Conservation (phyloP, 2,113 vertebrate genomes). For the Gopherus evgoodei region DNA sequence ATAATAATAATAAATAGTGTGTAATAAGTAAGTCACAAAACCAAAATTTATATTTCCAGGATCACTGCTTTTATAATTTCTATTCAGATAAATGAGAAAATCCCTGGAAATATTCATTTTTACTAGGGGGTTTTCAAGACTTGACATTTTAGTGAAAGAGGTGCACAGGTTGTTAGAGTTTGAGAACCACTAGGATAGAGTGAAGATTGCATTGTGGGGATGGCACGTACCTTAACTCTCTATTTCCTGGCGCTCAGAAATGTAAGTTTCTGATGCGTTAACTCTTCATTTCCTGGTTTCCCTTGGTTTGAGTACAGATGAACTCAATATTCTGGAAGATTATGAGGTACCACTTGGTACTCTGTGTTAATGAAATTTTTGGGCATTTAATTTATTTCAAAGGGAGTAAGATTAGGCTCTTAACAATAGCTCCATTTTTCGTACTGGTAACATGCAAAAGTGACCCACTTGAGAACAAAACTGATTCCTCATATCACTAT, state of each 20-base stretch:
- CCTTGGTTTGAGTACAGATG: not conserved
- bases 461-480: not conserved
- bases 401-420: not conserved
- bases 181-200: not conserved
- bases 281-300: not conserved
- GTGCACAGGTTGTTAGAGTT: no score
- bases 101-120: no score
- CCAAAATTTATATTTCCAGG: no score
- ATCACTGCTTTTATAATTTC: no score
- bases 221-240: not conserved
- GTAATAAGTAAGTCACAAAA: no score
- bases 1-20: no score
- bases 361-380: not conserved
- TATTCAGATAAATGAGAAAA: no score
- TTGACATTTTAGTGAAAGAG: no score
- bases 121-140: no score
- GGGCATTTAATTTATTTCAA: not conserved
- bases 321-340: not conserved
- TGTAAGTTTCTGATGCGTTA: not conserved
- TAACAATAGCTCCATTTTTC: not conserved
- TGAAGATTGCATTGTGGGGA: not conserved
- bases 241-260: not conserved
- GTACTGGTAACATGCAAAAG: not conserved
- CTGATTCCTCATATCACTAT: not conserved
- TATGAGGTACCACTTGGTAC: not conserved